A percentile compares a stretch with the other conserved stretches of the same genome.
phyloP scores from a whole-genome alignment of 2,888 invertebrate species.

The Oasisia sp. region DNA sequence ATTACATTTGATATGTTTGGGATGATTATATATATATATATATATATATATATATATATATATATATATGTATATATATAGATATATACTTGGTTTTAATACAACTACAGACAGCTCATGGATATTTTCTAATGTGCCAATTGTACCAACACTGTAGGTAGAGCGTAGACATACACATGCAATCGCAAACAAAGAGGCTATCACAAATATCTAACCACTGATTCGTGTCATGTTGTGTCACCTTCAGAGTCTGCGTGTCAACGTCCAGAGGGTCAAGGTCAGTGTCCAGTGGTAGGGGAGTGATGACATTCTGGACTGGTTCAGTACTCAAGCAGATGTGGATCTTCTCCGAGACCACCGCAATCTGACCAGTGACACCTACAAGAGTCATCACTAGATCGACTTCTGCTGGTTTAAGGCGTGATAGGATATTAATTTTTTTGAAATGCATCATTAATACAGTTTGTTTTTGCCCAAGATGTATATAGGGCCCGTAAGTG shows the following conservation, averaged over 20 bases:
- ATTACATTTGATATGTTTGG: neutral
- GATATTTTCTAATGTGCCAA: neutral
- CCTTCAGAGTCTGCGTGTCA: neutral
- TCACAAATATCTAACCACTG: neutral
- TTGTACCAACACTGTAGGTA: neutral
- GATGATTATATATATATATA: neutral
- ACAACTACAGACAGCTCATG: neutral
- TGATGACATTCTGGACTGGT: neutral
- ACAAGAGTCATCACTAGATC: neutral
- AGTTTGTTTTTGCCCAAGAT: too few relatives aligned
- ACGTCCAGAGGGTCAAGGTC: neutral
- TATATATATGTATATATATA: neutral
- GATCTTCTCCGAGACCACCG: neutral
- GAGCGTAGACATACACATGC: neutral
- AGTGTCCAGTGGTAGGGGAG: neutral
- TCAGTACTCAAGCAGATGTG: neutral
- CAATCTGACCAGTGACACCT: slow-evolving; percentile 5
- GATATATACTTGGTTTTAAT: neutral
- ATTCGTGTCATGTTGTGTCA: neutral
- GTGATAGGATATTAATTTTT: too few relatives aligned
- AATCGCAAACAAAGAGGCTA: neutral
- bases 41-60: neutral
- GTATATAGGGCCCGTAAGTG: too few relatives aligned
- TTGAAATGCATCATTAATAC: too few relatives aligned
- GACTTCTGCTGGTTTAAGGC: neutral